phyloP scores from a whole-genome alignment of 2,113 vertebrate species.

The Sinocyclocheilus anophthalmus region DNA sequence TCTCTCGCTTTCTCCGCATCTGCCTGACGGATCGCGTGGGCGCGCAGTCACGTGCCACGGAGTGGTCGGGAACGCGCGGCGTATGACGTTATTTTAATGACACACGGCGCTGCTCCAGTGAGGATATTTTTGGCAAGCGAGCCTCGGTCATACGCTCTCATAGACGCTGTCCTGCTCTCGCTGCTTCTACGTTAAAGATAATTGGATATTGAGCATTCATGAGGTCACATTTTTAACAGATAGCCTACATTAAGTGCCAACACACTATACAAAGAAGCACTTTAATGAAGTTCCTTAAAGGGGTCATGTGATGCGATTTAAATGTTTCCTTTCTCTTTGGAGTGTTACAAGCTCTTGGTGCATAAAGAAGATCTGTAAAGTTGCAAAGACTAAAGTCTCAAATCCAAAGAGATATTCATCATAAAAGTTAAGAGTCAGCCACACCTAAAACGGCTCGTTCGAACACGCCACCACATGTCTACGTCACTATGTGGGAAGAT shows the following conservation, averaged over 20 bases:
- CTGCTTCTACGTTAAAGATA: neutral
- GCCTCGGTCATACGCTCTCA: neutral
- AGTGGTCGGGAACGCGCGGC: conserved; percentile 55
- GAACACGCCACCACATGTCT: too few species aligned
- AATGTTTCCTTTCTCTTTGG: too few species aligned
- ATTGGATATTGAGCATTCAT: neutral
- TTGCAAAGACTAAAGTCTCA: too few species aligned
- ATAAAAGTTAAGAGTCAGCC: too few species aligned
- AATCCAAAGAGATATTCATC: too few species aligned
- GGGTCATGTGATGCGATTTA: too few species aligned
- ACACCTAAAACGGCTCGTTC: too few species aligned
- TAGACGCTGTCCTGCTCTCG: neutral
- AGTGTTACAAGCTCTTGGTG: too few species aligned
- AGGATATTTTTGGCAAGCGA: conserved; percentile 21
- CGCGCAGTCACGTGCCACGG: conserved; percentile 72
- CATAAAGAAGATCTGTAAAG: too few species aligned
- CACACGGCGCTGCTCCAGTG: neutral
- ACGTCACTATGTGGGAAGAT: too few species aligned
- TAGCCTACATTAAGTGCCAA: neutral
- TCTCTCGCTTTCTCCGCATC: conserved; percentile 26
- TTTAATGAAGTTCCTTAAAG: too few species aligned
- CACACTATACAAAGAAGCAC: neutral
- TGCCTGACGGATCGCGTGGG: conserved; percentile 36
- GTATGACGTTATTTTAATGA: too few species aligned
- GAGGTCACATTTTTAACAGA: neutral